Evolutionary conservation across 2,797 vertebrate species (phyloP).

Genomic region (Podarcis lilfordi): DNA sequence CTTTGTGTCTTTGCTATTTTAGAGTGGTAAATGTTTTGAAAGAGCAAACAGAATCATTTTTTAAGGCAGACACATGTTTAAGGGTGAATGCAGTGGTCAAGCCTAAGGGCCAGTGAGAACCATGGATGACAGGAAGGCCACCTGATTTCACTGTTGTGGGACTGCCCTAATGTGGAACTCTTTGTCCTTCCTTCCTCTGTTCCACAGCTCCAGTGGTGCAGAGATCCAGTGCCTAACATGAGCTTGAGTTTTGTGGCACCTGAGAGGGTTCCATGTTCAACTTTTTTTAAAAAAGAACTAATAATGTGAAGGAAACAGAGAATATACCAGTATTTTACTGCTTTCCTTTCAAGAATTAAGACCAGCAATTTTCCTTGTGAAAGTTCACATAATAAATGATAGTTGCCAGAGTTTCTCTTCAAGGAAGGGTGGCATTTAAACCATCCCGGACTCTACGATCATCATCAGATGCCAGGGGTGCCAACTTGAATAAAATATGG

Average conservation of each 20-base stretch:
- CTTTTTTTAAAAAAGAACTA: not conserved
- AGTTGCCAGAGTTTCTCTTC: conserved; percentile 39
- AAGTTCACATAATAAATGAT: conserved; percentile 41
- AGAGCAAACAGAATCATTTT: not conserved
- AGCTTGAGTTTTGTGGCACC: not conserved
- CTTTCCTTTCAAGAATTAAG: conserved; percentile 56
- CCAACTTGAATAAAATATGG: too few species aligned
- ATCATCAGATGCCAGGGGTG: too few species aligned
- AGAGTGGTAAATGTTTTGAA: conserved; percentile 40
- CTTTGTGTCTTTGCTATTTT: conserved; percentile 12
- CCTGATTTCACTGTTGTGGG: not conserved
- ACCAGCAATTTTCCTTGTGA: conserved; percentile 50
- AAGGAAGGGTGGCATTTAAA: not conserved
- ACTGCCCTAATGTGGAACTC: not conserved
- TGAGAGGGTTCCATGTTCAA: not conserved
- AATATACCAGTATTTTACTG: conserved; percentile 61
- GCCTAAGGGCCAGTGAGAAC: not conserved
- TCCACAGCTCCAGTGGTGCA: not conserved
- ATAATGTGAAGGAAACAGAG: conserved; percentile 46
- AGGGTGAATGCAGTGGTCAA: conserved; percentile 17
- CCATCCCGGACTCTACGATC: too few species aligned
- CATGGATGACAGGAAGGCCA: not conserved
- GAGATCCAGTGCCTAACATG: not conserved
- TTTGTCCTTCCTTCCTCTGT: not conserved
- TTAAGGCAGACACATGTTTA: conserved; percentile 38